These are phyloP conservation scores for Strongylocentrotus purpuratus DNA, from an alignment of 35 echinoderm and acorn worm species.

Conservation along the genomic window DNA sequence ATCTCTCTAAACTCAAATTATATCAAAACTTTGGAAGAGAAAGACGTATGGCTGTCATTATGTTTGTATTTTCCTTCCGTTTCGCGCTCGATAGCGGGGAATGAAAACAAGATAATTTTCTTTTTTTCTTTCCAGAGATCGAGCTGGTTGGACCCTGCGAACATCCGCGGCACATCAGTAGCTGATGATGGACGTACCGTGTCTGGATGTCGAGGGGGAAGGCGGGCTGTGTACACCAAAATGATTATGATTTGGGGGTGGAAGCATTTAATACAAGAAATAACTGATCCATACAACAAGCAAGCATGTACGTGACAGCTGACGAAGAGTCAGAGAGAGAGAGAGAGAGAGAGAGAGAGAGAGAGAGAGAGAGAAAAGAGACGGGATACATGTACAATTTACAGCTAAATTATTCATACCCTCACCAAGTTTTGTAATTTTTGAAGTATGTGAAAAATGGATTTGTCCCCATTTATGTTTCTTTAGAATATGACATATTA, in stretches of 20 bases:
- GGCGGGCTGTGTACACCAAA: neutral
- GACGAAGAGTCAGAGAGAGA: neutral
- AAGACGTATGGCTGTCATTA: slow-evolving; percentile 41
- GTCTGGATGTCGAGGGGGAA: neutral
- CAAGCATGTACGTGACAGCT: neutral
- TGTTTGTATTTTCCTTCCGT: slow-evolving; percentile 47
- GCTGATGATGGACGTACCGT: slow-evolving; percentile 25
- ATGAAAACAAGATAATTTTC: neutral
- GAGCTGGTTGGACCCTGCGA: neutral
- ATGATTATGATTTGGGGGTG: neutral
- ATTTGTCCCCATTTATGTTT: no score
- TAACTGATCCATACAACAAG: neutral
- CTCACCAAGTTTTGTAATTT: no score
- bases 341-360: neutral
- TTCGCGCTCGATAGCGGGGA: neutral
- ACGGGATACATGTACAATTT: no score
- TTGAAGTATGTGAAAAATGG: no score
- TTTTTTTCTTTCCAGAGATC: neutral
- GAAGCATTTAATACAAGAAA: slow-evolving; percentile 14
- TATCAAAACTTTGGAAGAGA: neutral
- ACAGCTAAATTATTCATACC: no score
- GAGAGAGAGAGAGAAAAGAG: neutral
- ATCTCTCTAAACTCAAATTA: neutral
- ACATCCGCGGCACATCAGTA: slow-evolving; percentile 23
- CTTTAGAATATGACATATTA: no score